Conservation (phyloP, 2,797 vertebrate genomes). For the Danio tinwini region DNA sequence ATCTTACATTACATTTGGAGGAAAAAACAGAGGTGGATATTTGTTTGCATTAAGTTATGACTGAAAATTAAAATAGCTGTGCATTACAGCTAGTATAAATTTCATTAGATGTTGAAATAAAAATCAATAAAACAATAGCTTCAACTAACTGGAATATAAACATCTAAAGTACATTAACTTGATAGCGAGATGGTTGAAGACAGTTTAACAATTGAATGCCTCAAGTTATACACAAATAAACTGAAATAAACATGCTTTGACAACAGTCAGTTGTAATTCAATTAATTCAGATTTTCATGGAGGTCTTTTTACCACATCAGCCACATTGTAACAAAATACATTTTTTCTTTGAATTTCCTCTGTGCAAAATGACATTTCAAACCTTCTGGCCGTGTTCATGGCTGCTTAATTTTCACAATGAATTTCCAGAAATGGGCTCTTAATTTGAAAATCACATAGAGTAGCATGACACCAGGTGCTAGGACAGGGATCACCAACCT, state of each 20-base stretch:
- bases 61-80: no score
- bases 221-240: conserved; percentile 15
- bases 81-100: no score
- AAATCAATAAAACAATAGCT: no score
- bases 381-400: conserved; percentile 28
- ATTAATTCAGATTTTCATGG: conserved; percentile 35
- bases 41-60: no score
- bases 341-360: conserved; percentile 16
- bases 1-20: no score
- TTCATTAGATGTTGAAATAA: no score
- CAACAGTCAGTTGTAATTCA: conserved; percentile 32
- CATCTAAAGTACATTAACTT: no score
- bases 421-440: conserved; percentile 59
- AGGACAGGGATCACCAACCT: no score
- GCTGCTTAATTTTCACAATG: conserved; percentile 57
- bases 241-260: conserved; percentile 41
- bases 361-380: conserved; percentile 31
- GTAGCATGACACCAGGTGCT: conserved; percentile 51
- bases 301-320: conserved; percentile 16
- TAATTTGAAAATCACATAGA: conserved; percentile 72
- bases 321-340: not conserved
- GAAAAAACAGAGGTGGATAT: no score
- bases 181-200: conserved; percentile 3
- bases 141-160: no score
- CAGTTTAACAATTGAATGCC: no score